Base-by-base conservation (phyloP, 2,888 invertebrate species). In the Heliconius cydno region DNA sequence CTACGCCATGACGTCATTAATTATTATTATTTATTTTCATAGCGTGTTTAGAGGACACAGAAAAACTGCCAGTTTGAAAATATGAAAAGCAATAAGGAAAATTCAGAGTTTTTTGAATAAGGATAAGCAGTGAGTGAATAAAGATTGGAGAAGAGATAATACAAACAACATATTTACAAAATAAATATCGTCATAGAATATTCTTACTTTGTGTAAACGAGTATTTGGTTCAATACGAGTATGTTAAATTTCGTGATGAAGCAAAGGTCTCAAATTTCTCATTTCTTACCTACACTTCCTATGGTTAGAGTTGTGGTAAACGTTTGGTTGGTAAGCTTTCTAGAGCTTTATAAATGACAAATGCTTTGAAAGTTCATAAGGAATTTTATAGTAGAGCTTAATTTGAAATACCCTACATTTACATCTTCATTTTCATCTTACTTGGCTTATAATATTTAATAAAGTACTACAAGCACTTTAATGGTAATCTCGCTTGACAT, bases 321-420 rank as follows among this genome's bases (percentile, higher is more conserved):
- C 34, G 38, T 65, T 65, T 25, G 5, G 6, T 5, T 65, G 34
- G 38, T n/a, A 38, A 67, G 67, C 22, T 67, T 34, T 67, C 34
- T 22, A 34, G 34, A 4, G n/a, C 38, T 38, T 67, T 67, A 22
- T 67, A 38, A 67, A 67, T 67, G 38, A 67, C 38, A 67, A 67
- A 67, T 67, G 67, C 10, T 38, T 67, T 38, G 67, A 22, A 38
- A 34, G 19, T n/a, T 38, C 67, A 38, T 34, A n/a, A 12, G 12
- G 67, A 67, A 67, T 67, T 67, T 67, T 38, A 67, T n/a, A 67
- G 67, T 67, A n/a, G 67, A 34, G 10, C 38, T 67, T n/a, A 67
- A n/a, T 34, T 10, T 65, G 28, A 28, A 65, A 6, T 65, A 25
- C n/a, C 3, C 10, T 10, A 15, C 25, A 28, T 28, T 65, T 28